Evolutionary conservation across 2,113 vertebrate species (phyloP).

Genomic region (Gobiocypris rarus): DNA sequence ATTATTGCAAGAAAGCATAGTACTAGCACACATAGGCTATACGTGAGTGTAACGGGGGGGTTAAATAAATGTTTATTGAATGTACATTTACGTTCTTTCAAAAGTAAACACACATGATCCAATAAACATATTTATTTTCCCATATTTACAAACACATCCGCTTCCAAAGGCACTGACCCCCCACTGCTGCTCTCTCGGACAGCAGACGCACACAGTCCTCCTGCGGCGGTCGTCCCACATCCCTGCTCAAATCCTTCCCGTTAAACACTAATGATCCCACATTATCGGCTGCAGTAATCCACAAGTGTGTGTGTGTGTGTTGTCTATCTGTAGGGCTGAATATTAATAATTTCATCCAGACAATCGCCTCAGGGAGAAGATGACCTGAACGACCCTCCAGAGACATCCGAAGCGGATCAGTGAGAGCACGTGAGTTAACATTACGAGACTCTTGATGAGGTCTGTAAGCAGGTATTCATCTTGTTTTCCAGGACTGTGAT

Average conservation of each 20-base stretch:
- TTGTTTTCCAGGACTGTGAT: too few relatives aligned
- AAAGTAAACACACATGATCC: background rate
- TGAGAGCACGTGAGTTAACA: background rate
- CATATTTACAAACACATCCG: background rate
- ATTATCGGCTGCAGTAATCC: conserved; percentile 64
- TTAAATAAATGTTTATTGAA: background rate
- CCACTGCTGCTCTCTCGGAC: background rate
- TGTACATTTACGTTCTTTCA: background rate
- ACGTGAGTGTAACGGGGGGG: background rate
- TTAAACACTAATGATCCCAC: conserved; percentile 69
- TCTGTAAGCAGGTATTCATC: too few relatives aligned
- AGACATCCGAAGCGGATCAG: background rate
- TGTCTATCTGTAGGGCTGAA: conserved; percentile 59
- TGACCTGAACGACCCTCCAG: conserved; percentile 63
- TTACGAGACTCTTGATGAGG: too few relatives aligned
- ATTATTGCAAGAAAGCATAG: background rate
- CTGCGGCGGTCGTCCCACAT: conserved; percentile 28
- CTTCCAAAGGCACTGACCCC: background rate
- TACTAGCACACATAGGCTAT: too few relatives aligned
- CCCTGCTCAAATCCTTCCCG: conserved; percentile 44
- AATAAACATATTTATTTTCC: conserved; percentile 6
- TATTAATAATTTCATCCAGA: conserved; percentile 65
- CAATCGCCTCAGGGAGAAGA: conserved; percentile 53
- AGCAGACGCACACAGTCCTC: background rate
- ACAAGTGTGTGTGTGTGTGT: conserved; percentile 47